Base-by-base conservation (phyloP, 2,888 invertebrate genomes). In the Caenorhabditis sp. region DNA sequence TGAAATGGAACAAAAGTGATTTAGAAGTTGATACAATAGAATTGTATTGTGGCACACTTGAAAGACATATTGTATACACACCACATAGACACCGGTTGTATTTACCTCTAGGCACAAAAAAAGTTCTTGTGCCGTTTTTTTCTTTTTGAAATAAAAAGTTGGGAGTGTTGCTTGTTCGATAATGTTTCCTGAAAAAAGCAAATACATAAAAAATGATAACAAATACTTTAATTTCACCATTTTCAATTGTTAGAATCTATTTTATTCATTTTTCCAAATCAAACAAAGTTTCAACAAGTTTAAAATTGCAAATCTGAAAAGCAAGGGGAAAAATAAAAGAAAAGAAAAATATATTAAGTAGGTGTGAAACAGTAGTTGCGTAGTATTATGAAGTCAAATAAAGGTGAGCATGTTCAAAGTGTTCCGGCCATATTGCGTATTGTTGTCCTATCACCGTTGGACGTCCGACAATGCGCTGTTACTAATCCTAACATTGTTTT, bases 371-470 rank as follows among this genome's bases (percentile, higher is more conserved):
- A 43, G 43, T 43, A 43, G 43, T 43, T 43, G 12, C 14, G 43
- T 10, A 17, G 12, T 43, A 43, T 43, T 43, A 17, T 17, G 17
- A 17, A 43, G 43, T 10, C 17, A 17, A 43, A 43, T 43, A 43
- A 43, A 17, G 43, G 12, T 43, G 43, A 43, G 43, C 43, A 43
- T 43, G 43, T 14, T 58, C 38, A 58, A 58, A 58, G 58, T 58
- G 10, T 49, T n/a, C 59, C 59, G 59, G 59, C 49, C 4, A 23
- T 43, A 17, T 59, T 59, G 59, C 59, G 59, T 49, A 59, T 59
- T 59, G 59, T 59, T 59, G 43, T 59, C 49, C 59, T 59, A 59
- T 27, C 59, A 43, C 59, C 14, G 59, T 25, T 59, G 59, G 59
- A 43, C n/a, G 23, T 21, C 38, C 17, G 21, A 21, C 26, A 27